Evolutionary conservation across 2,113 vertebrate species (phyloP), one percentile per base, ranked within the genome.

Genomic region (Apteryx owenii): DNA sequence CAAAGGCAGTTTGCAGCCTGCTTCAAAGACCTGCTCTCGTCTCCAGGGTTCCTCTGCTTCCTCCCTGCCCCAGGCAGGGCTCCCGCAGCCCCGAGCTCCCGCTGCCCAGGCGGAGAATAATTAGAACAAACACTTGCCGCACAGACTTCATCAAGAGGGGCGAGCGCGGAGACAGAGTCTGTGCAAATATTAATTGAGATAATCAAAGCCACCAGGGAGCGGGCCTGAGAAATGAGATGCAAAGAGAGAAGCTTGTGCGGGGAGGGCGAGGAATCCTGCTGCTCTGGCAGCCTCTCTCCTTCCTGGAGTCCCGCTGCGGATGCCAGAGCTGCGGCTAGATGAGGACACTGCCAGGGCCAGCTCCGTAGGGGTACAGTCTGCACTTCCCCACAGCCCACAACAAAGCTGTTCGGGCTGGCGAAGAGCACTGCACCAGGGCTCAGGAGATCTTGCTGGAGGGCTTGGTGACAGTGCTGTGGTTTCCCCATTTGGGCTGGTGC

Each of bases 141-240:
- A 33, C 1, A 0, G 61, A 33, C 25, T 56, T 58, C 72, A 18
- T 36, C 3, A 5, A 65, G 53, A 36, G 1, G 1, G 20, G 36
- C 0, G 3, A 77, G n/a, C 2, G 1, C 1, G 0, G 20, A 7
- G 72, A 72, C 13, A 25, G 23, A 31, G 33, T 40, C 68, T 83
- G 36, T 48, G 78, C 61, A 91, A 81, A 85, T 78, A 81, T 31
- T 46, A 60, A 62, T 31, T 53, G 72, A 81, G 68, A 36, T 21
- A n/a, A 72, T 68, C 22, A 69, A 73, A 83, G 64, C 16, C 3
- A 10, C 28, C 1, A 2, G 36, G 42, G 20, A 70, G 25, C 1
- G 2, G 25, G 62, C 21, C 3, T 46, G 64, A 50, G 33, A 22
- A 17, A 40, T 17, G 61, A 77, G 29, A 36, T 23, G 58, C 40